These are phyloP conservation scores for Himantopus leucocephalus DNA, from an alignment of 2,113 vertebrate genomes.

Conservation along the genomic window DNA sequence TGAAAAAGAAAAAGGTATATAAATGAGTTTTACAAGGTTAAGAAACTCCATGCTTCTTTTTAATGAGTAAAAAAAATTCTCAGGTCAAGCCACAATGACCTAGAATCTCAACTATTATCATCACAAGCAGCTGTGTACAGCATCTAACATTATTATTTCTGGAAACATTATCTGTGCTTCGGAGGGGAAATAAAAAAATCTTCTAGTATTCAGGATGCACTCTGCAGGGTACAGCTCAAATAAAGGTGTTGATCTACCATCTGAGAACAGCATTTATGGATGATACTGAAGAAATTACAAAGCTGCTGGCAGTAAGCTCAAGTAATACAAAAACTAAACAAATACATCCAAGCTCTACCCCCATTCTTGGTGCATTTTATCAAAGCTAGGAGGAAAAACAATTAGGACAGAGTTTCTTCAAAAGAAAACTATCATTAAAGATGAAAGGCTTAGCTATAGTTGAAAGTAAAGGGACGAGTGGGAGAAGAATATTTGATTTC, in stretches of 20 bases:
- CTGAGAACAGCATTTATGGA: not conserved
- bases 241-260: not conserved
- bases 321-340: constrained; percentile 24
- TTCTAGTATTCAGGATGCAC: not conserved
- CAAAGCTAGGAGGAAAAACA: constrained; percentile 9
- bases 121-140: constrained; percentile 9
- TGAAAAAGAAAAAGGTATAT: not conserved
- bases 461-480: not conserved
- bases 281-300: not conserved
- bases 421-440: constrained; percentile 5
- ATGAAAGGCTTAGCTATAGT: constrained; percentile 2
- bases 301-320: not conserved
- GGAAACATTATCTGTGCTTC: constrained; percentile 9
- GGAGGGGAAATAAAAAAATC: not conserved
- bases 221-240: not conserved
- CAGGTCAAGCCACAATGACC: not conserved
- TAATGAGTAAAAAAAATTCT: constrained; percentile 20
- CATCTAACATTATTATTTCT: constrained; percentile 31
- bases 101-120: constrained; percentile 7
- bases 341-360: not conserved
- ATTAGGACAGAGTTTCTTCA: constrained; percentile 16
- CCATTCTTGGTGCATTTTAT: not conserved
- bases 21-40: constrained; percentile 42
- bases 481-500: not conserved
- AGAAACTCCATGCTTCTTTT: constrained; percentile 28